Percentiles rank a stretch among this genome's conserved stretches.
Conservation (phyloP, 2,888 invertebrate species). For the Agriopis leucophaearia region DNA sequence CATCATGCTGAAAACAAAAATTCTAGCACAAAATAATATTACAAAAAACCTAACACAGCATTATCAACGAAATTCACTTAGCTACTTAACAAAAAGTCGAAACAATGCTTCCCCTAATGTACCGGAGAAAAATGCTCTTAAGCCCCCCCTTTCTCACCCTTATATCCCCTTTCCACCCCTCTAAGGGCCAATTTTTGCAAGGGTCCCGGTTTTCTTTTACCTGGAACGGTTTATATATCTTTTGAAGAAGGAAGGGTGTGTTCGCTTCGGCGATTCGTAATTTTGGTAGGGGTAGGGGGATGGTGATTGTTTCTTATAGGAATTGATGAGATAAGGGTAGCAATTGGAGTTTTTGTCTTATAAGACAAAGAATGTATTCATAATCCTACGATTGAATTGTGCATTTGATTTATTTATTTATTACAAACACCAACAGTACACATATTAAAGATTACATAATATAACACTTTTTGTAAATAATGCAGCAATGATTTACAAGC, state of each 20-base stretch:
- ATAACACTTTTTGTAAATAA: too few relatives aligned
- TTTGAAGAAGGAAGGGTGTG: conserved; percentile 69
- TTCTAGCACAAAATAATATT: too few relatives aligned
- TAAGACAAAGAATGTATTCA: conserved; percentile 2
- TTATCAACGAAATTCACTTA: conserved; percentile 78
- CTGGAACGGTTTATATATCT: conserved; percentile 61
- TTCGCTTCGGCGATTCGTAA: conserved; percentile 58
- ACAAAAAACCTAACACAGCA: conserved; percentile 40
- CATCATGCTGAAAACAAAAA: background rate
- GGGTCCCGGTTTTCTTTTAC: conserved; percentile 78
- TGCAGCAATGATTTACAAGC: too few relatives aligned
- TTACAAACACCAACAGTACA: too few relatives aligned
- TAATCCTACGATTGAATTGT: too few relatives aligned
- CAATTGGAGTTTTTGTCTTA: conserved; percentile 10
- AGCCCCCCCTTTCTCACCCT: conserved; percentile 46
- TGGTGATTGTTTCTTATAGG: conserved; percentile 46
- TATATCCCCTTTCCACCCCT: conserved; percentile 49
- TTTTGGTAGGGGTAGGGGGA: conserved; percentile 35
- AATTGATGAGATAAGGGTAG: conserved; percentile 16
- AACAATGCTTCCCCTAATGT: conserved; percentile 64
- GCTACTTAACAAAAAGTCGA: conserved; percentile 69
- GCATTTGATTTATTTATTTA: too few relatives aligned
- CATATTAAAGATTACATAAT: too few relatives aligned
- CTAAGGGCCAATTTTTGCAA: conserved; percentile 76
- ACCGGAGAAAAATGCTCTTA: conserved; percentile 74